These are phyloP conservation scores for Parazoanthus darwini DNA, from an alignment of 92 coral and sea anemone species.

Conservation along the genomic window DNA sequence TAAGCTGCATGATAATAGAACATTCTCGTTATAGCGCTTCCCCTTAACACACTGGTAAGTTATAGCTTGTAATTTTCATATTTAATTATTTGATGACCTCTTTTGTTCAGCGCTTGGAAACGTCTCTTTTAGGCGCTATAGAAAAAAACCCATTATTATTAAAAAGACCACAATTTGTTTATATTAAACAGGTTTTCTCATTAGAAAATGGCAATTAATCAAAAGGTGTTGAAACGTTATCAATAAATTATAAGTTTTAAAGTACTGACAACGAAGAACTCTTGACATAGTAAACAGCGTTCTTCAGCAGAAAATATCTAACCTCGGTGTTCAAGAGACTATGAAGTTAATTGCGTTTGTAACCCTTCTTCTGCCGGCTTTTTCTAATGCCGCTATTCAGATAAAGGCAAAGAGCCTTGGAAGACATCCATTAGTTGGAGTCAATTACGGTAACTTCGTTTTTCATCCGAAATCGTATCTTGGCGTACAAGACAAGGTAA, in stretches of 20 bases:
- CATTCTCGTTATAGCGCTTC: too few species aligned
- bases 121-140: too few species aligned
- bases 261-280: background rate
- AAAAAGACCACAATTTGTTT: too few species aligned
- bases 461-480: constrained; percentile 11
- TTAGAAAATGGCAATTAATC: too few species aligned
- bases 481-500: background rate
- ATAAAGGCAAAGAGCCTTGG: background rate
- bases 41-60: too few species aligned
- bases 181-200: background rate
- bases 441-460: constrained; percentile 3
- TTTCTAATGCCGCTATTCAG: background rate
- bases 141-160: too few species aligned
- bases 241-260: background rate
- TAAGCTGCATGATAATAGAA: too few species aligned
- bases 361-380: background rate
- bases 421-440: background rate
- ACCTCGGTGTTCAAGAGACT: background rate
- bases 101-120: too few species aligned
- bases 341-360: background rate
- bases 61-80: too few species aligned
- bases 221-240: background rate
- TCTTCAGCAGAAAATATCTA: too few species aligned
- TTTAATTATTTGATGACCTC: too few species aligned
- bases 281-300: background rate